Base-by-base conservation (phyloP, 2,888 invertebrate genomes). In the Liposcelis brunnea region DNA sequence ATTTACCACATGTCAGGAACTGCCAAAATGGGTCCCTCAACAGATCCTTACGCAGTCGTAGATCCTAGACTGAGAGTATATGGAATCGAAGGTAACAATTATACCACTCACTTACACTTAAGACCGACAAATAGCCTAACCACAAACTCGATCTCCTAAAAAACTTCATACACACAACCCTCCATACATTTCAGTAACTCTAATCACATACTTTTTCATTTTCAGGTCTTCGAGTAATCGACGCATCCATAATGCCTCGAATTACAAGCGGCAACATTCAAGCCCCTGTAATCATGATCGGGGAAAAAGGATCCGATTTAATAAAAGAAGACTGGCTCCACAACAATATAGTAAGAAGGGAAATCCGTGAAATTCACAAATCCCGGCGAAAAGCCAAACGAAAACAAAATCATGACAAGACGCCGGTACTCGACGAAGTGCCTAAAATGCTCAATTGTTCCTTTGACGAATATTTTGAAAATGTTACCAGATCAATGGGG, bases 251-350 rank as follows among this genome's bases (percentile, higher is more conserved):
- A 50, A 89, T 89, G 86, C 89, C 87, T 0, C 69, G 77, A 1
- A 80, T 89, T 32, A 82, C 85, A 0, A 86, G 80, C 57, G 89
- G 87, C 0, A 87, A 89, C 55, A 85, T 83, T 15, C 86, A 87
- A 55, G 89, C 87, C 0, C 86, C 87, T 0, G 77, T 78, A 0
- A 79, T 86, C 26, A 89, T 87, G 87, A 82, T 89, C 16, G 87
- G 71, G 0, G 89, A 89, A 58, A 87, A 86, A 57, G 86, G 79
- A 0, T 75, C 87, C 2, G 86, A 89, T 61, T 59, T 87, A 63
- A 75, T 89, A 31, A 84, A 84, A 58, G 69, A 72, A 43, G 66
- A 75, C 31, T 84, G 84, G 84, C 54, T 70, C 12, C 51, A 52
- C 11, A 42, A 47, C 2, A 49, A 51, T 38, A 12, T 8, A n/a